These are phyloP conservation scores for Candoia aspera DNA, from an alignment of 2,113 vertebrate species.

Conservation along the genomic window DNA sequence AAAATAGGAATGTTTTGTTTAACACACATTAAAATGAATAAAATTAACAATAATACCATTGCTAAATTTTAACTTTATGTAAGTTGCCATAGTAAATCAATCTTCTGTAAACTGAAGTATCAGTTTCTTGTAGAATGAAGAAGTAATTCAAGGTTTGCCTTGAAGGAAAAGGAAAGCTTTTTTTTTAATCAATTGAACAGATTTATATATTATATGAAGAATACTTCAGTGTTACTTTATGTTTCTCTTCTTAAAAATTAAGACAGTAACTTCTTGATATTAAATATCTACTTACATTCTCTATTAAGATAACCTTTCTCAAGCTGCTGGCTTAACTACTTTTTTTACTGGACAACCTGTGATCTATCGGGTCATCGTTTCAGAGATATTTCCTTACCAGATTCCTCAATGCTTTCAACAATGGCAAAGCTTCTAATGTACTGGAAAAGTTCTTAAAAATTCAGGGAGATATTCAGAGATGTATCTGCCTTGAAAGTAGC, in stretches of 20 bases:
- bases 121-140: background rate
- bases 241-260: background rate
- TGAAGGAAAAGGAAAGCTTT: background rate
- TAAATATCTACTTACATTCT: conserved; percentile 1
- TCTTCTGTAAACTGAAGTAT: background rate
- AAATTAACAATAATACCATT: background rate
- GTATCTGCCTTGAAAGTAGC: too few relatives aligned
- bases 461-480: too few relatives aligned
- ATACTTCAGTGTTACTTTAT: background rate
- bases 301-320: background rate
- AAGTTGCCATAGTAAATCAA: background rate
- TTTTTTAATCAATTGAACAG: background rate
- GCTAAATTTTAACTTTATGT: background rate
- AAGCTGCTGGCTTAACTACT: background rate
- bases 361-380: too few relatives aligned
- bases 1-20: background rate
- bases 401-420: too few relatives aligned
- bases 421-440: too few relatives aligned
- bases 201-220: background rate
- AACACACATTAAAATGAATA: background rate
- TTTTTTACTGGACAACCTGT: background rate
- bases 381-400: too few relatives aligned
- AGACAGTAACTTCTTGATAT: background rate
- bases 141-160: background rate
- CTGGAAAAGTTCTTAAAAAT: too few relatives aligned